Evolutionary conservation across 2,888 invertebrate species (phyloP), one percentile per base, ranked within the genome.

Genomic region (Phaonia tiefii): DNA sequence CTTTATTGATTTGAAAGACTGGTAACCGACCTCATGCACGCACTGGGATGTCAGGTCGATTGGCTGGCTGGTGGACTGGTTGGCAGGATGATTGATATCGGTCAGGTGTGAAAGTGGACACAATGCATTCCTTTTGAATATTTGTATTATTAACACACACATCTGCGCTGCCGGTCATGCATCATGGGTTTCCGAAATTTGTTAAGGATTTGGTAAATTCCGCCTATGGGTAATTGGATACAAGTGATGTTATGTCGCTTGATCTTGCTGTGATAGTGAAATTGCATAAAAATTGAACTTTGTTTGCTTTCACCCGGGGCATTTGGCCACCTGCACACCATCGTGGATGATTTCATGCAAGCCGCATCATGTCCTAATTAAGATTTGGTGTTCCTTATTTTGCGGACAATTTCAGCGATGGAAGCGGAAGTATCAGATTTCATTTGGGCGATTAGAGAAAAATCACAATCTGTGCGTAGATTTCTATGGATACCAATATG

Each of bases 391-490:
- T 4, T 46, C 46, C 15, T n/a, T 46, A 15, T 46, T 4, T 10
- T n/a, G 13, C 46, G 8, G 46, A 2, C 15, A 46, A 37, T 37
- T 37, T 37, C 37, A 20, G 20, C 22, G 10, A 37, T 37, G 37
- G 37, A 10, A 49, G 20, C 49, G 37, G 10, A 22, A 22, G 20
- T 20, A 37, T 37, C 37, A n/a, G n/a, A n/a, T n/a, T n/a, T n/a
- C n/a, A n/a, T n/a, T n/a, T n/a, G n/a, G n/a, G n/a, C n/a, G 49
- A 11, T 75, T 89, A 89, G 56, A 89, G 85, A 73, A 89, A 89
- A 83, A 89, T 87, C 37, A 89, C 89, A 79, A 90, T 83, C 84
- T 90, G 90, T 69, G 90, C 90, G 79, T 90, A 90, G 63, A 90
- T 90, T 85, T 90, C 90, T 15, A 90, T 86, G 72, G 87, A 87